These are phyloP conservation scores for Mythimna lalbum DNA, from an alignment of 2,888 invertebrate species.

Conservation along the genomic window DNA sequence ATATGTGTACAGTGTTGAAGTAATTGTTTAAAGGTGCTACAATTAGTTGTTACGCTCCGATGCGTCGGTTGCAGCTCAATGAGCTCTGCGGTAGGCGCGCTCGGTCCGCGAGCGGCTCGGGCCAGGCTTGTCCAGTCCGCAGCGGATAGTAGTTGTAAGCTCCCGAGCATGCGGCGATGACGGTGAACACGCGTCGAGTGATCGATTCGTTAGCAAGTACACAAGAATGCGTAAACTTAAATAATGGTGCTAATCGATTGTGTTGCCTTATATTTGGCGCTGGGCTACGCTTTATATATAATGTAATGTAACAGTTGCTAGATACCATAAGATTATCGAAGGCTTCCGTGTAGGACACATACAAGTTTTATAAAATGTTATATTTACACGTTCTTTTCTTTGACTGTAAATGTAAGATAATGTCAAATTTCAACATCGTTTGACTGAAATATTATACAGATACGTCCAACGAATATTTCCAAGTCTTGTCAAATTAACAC, in stretches of 20 bases:
- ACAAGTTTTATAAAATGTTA: slow-evolving; percentile 52
- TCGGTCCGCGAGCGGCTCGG: background rate
- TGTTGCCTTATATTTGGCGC: slow-evolving; percentile 71
- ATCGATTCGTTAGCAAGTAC: slow-evolving; percentile 41
- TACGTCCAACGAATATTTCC: slow-evolving; percentile 58
- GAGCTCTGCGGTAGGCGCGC: slow-evolving; percentile 36
- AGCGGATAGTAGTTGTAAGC: slow-evolving; percentile 19
- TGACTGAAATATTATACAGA: slow-evolving; percentile 52
- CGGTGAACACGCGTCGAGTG: slow-evolving; percentile 1
- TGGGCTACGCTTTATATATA: slow-evolving; percentile 62
- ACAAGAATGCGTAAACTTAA: slow-evolving; percentile 57
- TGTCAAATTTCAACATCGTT: slow-evolving; percentile 39
- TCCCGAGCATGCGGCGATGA: background rate
- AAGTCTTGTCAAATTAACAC: slow-evolving; percentile 50
- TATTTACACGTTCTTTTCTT: slow-evolving; percentile 57
- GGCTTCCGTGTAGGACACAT: slow-evolving; percentile 52
- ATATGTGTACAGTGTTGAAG: slow-evolving; percentile 60
- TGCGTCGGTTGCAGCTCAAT: slow-evolving; percentile 65
- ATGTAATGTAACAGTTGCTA: slow-evolving; percentile 50
- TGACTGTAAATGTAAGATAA: slow-evolving; percentile 42
- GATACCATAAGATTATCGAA: slow-evolving; percentile 61
- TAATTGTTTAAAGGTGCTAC: slow-evolving; percentile 63
- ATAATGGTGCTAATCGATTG: slow-evolving; percentile 71
- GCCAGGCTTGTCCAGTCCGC: slow-evolving; percentile 13
- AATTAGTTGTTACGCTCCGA: slow-evolving; percentile 61